Evolutionary conservation across 2,113 vertebrate species (phyloP).

Genomic region (Thunnus thynnus): DNA sequence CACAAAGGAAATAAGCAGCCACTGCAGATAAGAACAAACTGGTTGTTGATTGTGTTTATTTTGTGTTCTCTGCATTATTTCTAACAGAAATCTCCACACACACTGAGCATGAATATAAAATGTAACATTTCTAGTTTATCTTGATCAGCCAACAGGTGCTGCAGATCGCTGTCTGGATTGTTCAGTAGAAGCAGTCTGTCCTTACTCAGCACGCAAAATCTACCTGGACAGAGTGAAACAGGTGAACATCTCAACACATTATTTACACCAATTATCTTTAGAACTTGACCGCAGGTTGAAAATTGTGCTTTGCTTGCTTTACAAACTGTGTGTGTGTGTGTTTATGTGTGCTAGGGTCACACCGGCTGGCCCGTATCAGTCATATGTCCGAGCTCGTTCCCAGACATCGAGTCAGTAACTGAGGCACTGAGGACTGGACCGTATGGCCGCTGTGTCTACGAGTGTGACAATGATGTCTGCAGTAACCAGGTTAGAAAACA

Average conservation of each 20-base stretch:
- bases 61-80: too few species aligned
- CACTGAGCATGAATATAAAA: too few species aligned
- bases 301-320: not conserved
- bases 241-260: slow-evolving; percentile 59
- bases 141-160: slow-evolving; percentile 83
- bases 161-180: slow-evolving; percentile 85
- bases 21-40: too few species aligned
- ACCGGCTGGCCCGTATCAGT: slow-evolving; percentile 87
- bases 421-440: slow-evolving; percentile 85
- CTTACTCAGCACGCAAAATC: slow-evolving; percentile 88
- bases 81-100: too few species aligned
- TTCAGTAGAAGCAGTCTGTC: slow-evolving; percentile 82
- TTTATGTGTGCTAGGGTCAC: slow-evolving; percentile 72
- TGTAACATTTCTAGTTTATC: too few species aligned
- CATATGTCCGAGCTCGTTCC: slow-evolving; percentile 80
- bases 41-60: too few species aligned
- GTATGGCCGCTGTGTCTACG: slow-evolving; percentile 89
- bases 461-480: slow-evolving; percentile 90
- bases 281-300: not conserved
- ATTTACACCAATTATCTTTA: not conserved
- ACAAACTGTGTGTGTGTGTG: slow-evolving; percentile 1
- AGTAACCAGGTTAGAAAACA: slow-evolving; percentile 85
- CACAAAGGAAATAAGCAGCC: too few species aligned
- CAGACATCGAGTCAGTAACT: slow-evolving; percentile 87
- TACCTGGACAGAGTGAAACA: slow-evolving; percentile 85